Conservation (phyloP, 2,113 vertebrate species). For the Meleagris gallopavo region DNA sequence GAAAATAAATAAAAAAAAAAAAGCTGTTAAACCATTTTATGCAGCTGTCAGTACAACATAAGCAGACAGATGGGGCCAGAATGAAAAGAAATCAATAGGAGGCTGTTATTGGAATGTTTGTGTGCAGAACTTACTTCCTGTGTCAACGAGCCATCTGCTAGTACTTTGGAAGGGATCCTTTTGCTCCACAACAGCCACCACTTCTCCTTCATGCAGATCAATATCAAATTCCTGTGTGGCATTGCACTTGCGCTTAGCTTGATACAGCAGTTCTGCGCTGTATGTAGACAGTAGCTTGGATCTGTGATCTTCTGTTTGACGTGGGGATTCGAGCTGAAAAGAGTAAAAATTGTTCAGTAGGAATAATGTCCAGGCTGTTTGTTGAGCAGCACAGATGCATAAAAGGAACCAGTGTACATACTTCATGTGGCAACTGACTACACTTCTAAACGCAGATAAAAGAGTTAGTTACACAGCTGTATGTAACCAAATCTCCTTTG, state of each 20-base stretch:
- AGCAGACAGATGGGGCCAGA: constrained; percentile 41
- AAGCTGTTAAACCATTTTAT: background rate
- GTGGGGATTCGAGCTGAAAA: constrained; percentile 81
- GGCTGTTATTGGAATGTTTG: constrained; percentile 39
- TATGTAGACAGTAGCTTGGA: constrained; percentile 82
- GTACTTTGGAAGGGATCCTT: constrained; percentile 90
- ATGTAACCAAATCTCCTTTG: background rate
- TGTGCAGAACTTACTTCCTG: constrained; percentile 85
- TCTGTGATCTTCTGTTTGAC: constrained; percentile 87
- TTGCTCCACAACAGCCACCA: constrained; percentile 91
- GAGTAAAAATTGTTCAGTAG: background rate
- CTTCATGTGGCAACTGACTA: background rate
- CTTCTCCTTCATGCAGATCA: constrained; percentile 90
- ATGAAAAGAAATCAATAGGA: constrained; percentile 45
- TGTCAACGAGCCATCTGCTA: constrained; percentile 94
- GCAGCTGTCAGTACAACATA: constrained; percentile 14
- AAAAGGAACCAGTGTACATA: background rate
- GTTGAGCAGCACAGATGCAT: background rate
- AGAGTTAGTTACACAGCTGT: background rate
- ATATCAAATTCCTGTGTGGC: constrained; percentile 92
- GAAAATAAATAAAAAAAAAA: background rate
- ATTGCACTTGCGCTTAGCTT: constrained; percentile 95
- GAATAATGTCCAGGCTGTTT: background rate
- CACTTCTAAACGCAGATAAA: background rate
- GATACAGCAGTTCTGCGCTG: constrained; percentile 80